Evolutionary conservation across 2,888 invertebrate genomes (phyloP).

Genomic region (Trachelus stipa): DNA sequence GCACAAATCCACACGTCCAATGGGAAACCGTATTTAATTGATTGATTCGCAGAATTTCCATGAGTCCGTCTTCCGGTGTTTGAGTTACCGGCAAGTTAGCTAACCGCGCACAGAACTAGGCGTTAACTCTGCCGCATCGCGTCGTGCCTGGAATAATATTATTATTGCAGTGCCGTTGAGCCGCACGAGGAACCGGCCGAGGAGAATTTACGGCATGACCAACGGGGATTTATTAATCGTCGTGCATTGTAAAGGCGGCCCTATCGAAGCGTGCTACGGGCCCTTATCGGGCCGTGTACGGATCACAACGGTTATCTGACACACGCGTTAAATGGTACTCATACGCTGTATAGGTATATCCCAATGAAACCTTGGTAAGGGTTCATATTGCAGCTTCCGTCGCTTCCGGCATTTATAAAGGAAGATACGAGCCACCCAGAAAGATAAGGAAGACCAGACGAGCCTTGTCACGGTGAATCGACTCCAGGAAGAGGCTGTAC

Average conservation of each 20-base stretch:
- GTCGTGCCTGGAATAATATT: not conserved
- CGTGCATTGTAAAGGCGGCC: not conserved
- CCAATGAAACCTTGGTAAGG: not conserved
- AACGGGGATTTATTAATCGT: slow-evolving; percentile 34
- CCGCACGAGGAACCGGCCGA: not conserved
- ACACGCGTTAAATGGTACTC: not conserved
- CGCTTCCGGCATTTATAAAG: not conserved
- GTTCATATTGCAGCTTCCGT: not conserved
- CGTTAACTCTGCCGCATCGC: not conserved
- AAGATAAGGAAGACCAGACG: not conserved
- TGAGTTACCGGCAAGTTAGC: not conserved
- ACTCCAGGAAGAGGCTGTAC: not conserved
- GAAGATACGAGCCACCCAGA: not conserved
- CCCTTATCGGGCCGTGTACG: not conserved
- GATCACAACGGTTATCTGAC: not conserved
- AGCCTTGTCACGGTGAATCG: not conserved
- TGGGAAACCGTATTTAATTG: not conserved
- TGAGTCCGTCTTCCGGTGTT: not conserved
- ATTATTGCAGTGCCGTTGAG: not conserved
- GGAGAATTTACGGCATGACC: slow-evolving; percentile 12
- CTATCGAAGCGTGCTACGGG: not conserved
- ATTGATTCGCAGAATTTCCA: not conserved
- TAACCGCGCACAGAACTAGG: not conserved
- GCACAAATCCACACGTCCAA: not conserved
- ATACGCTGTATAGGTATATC: not conserved